A percentile compares a stretch with the other conserved stretches of the same genome.
Conservation (phyloP, 2,113 vertebrate species). For the Plotosus lineatus region DNA sequence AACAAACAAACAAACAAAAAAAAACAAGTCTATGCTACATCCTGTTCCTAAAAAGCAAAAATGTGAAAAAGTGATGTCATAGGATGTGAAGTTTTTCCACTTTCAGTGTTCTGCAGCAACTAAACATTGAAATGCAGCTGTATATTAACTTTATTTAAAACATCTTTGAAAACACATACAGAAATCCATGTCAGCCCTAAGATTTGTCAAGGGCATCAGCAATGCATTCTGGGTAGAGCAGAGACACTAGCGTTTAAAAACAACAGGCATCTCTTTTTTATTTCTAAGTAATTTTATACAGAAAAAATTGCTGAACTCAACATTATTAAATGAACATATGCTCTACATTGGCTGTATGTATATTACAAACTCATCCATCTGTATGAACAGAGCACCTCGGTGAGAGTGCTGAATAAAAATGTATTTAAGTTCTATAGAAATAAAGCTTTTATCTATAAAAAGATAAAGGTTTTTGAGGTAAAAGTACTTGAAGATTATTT, state of each 20-base stretch:
- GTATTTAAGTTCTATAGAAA: conserved; percentile 22
- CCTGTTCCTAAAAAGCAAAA: conserved; percentile 37
- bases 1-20: too few relatives aligned
- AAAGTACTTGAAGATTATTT: not conserved
- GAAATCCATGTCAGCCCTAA: not conserved
- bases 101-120: not conserved
- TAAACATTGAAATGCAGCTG: not conserved
- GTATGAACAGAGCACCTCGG: not conserved
- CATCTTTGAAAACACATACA: conserved; percentile 26
- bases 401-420: conserved; percentile 4
- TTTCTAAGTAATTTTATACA: not conserved
- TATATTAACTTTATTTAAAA: conserved; percentile 3
- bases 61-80: conserved; percentile 33
- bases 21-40: conserved; percentile 8
- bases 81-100: conserved; percentile 28
- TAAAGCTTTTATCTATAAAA: conserved; percentile 42
- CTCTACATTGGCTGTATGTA: not conserved
- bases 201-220: not conserved
- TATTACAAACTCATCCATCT: conserved; percentile 10
- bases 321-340: not conserved
- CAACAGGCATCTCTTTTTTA: not conserved
- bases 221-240: conserved; percentile 10
- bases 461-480: conserved; percentile 18
- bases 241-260: not conserved
- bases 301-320: not conserved